Evolutionary conservation across 2,113 vertebrate genomes (phyloP), one percentile per base, ranked within the genome.

Genomic region (Trogon melanurus): DNA sequence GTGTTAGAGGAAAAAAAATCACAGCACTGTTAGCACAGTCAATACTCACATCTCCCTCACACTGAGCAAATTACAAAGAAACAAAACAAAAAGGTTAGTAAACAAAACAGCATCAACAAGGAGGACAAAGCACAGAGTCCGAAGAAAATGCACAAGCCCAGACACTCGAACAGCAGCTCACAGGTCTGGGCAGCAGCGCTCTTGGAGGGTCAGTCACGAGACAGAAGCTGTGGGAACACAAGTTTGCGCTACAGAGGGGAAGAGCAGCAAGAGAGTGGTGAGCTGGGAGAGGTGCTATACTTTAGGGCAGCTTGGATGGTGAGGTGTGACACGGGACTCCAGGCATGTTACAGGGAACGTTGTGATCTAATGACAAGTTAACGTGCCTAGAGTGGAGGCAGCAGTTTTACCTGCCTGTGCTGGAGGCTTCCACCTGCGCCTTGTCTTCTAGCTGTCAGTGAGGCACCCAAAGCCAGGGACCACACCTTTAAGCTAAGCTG

Each of bases 41-140:
- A 89, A 99, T 99, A 99, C 99, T 99, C 98, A 99, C 99, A 98
- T 99, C 99, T 97, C 98, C 99, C 98, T 99, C 99, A 98, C 98
- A 99, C 99, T 99, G 99, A 98, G 98, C 98, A 98, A 98, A 97
- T 98, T 85, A 98, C 97, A 98, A 98, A 98, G 98, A 95, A 71
- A 97, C 96, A 96, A 96, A 97, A 97, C 96, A 94, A 93, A 97
- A 94, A 97, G 97, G 93, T 96, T 97, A 98, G 97, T 97, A 91
- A 97, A 93, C 91, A 95, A 96, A 96, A 87, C 67, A 66, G 91
- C 94, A 97, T 95, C 87, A 83, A 93, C 70, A 64, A 47, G 84
- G 84, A 85, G 67, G 70, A 88, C 48, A 91, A 80, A 93, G 79
- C 48, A 82, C 96, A 29, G 85, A 54, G 62, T 89, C 80, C 0